Base-by-base conservation (phyloP, 1,140 invertebrate species). In the Pseudomyrmex concolor region DNA sequence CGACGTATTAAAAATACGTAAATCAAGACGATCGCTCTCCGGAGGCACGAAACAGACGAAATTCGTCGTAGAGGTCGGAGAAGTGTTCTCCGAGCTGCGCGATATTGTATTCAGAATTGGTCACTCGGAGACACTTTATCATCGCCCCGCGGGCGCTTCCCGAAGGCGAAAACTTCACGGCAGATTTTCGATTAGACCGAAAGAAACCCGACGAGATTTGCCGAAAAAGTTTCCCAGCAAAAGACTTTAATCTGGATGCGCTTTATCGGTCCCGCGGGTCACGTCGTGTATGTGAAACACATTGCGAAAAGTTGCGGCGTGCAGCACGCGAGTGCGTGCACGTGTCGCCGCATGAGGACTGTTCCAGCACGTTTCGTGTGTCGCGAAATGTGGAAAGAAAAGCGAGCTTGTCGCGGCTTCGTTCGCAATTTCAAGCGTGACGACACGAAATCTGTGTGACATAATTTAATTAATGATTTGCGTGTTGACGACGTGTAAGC, bases 401-500 rank as follows among this genome's bases (percentile, higher is more conserved):
- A 17, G 4, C 34, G 15, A 19, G 19, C n/a, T 17, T 50, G 55
- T 4, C n/a, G 48, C 17, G 22, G n/a, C 51, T 64, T 48, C 64
- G 63, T 63, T 50, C 67, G 57, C 15, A 34, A 25, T 63, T 43
- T 70, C 48, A 72, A 83, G 86, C 87, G 78, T 84, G 84, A 87
- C 84, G 78, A 84, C 84, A 83, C 84, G 84, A 87, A 34, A 70
- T 85, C 84, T 78, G 54, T 73, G 84, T 50, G 83, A 68, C 59
- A 64, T 74, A 71, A 88, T 89, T 76, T 80, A 76, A 89, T 87
- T 83, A 74, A 88, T 72, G 77, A 84, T 55, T 63, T 74, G 85
- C 81, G 73, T 86, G 76, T 68, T 54, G 34, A 34, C 73, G 83
- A 22, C 66, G 57, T 63, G 45, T 70, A 10, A 10, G n/a, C 25